These are phyloP conservation scores for Apis mellifera DNA, from an alignment of 1,140 invertebrate species.

Conservation along the genomic window DNA sequence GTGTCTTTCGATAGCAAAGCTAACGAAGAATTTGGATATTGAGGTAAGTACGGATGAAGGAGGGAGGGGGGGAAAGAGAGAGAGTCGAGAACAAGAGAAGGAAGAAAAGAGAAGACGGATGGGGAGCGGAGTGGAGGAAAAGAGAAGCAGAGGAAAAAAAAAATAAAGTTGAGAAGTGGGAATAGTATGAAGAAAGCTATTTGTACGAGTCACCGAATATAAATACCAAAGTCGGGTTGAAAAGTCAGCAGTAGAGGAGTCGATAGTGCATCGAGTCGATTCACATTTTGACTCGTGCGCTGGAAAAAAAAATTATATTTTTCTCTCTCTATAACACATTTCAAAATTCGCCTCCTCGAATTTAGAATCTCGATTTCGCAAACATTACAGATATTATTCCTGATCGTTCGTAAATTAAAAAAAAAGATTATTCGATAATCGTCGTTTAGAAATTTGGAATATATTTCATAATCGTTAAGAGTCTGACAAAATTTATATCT, in stretches of 20 bases:
- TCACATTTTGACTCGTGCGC: too few relatives aligned
- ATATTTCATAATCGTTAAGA: too few relatives aligned
- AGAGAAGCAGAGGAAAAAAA: neutral
- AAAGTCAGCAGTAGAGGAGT: slow-evolving; percentile 60
- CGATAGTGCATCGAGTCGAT: slow-evolving; percentile 13
- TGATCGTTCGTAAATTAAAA: too few relatives aligned
- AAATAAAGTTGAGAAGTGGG: slow-evolving; percentile 25
- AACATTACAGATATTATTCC: too few relatives aligned
- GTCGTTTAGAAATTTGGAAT: too few relatives aligned
- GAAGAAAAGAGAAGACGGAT: slow-evolving; percentile 36
- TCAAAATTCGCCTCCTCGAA: too few relatives aligned
- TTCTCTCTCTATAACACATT: too few relatives aligned
- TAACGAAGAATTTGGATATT: slow-evolving; percentile 55
- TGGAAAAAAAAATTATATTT: too few relatives aligned
- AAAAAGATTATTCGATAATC: too few relatives aligned
- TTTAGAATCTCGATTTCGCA: too few relatives aligned
- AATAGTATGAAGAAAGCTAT: slow-evolving; percentile 23
- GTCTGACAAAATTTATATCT: neutral
- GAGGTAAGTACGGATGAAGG: slow-evolving; percentile 27
- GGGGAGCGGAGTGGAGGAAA: neutral
- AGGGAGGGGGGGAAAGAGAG: neutral
- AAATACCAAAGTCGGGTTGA: slow-evolving; percentile 63
- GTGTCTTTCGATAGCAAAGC: neutral
- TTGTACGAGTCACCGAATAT: slow-evolving; percentile 59
- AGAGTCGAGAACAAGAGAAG: slow-evolving; percentile 13